Evolutionary conservation across 1,140 invertebrate genomes (phyloP).

Genomic region (Coenobita brevimanus): DNA sequence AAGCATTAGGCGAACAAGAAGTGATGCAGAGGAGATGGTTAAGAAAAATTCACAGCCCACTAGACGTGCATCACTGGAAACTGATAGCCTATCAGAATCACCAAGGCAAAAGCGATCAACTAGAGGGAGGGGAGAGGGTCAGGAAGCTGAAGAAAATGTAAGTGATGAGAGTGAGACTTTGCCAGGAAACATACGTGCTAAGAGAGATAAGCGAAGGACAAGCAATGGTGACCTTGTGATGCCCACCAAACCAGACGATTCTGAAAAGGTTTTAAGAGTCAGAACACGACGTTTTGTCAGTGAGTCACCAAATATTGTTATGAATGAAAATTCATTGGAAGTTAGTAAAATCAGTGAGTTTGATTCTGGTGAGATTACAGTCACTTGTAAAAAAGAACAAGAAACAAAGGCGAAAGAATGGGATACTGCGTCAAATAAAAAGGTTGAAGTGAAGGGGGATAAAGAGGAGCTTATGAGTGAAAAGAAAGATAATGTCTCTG

Average conservation of each 20-base stretch:
- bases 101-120: not conserved
- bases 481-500: not conserved
- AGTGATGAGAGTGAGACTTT: constrained; percentile 20
- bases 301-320: not conserved
- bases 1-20: constrained; percentile 45
- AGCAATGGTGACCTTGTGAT: not conserved
- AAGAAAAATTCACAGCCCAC: not conserved
- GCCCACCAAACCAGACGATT: not conserved
- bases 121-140: constrained; percentile 2
- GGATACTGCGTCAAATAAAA: not conserved
- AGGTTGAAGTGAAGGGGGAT: not conserved
- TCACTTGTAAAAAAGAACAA: not conserved
- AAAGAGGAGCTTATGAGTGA: not conserved
- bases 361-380: not conserved
- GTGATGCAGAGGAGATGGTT: constrained; percentile 42
- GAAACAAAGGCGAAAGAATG: not conserved
- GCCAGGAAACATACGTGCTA: constrained; percentile 12
- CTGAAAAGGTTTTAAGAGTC: not conserved
- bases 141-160: constrained; percentile 22
- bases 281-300: not conserved
- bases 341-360: not conserved
- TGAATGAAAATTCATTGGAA: not conserved
- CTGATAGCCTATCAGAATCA: not conserved
- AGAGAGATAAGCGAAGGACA: constrained; percentile 13
- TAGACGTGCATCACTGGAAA: constrained; percentile 44